Evolutionary conservation across 2,797 vertebrate species (phyloP).

Genomic region (Scolopax bukidnonensis): DNA sequence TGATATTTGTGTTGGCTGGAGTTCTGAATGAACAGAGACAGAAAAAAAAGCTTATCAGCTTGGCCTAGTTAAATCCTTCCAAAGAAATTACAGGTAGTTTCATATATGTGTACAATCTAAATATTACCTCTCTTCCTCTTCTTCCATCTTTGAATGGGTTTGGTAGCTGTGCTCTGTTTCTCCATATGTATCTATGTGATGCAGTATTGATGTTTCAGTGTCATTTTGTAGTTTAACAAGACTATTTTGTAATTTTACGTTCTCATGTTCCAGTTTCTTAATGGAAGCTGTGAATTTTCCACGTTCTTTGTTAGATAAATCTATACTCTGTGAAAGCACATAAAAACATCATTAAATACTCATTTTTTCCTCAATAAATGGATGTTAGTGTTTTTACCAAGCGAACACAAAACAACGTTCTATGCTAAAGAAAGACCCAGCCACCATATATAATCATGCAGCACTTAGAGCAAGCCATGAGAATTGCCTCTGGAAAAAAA

Average conservation of each 20-base stretch:
- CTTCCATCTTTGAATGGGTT: slow-evolving; percentile 29
- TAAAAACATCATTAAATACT: slow-evolving; percentile 31
- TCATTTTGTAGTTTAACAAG: slow-evolving; percentile 54
- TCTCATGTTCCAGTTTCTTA: slow-evolving; percentile 57
- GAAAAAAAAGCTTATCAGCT: neutral
- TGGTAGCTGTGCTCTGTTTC: slow-evolving; percentile 35
- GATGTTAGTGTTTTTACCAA: slow-evolving; percentile 34
- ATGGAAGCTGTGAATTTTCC: slow-evolving; percentile 38
- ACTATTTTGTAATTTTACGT: slow-evolving; percentile 62
- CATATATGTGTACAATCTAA: neutral
- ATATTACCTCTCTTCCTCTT: slow-evolving; percentile 71
- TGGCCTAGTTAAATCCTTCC: neutral
- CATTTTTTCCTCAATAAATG: slow-evolving; percentile 10
- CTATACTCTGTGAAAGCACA: slow-evolving; percentile 67
- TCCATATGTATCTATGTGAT: neutral
- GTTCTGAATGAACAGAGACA: neutral
- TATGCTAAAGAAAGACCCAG: slow-evolving; percentile 15
- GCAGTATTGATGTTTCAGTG: slow-evolving; percentile 8
- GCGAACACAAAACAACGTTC: slow-evolving; percentile 33
- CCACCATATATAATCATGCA: slow-evolving; percentile 34
- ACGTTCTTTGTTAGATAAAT: slow-evolving; percentile 61
- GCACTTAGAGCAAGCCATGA: slow-evolving; percentile 8
- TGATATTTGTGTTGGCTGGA: neutral
- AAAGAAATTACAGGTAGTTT: neutral
- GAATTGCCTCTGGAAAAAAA: slow-evolving; percentile 42